Conservation (phyloP, 2,888 invertebrate genomes). For the Sepioteuthis lessoniana region DNA sequence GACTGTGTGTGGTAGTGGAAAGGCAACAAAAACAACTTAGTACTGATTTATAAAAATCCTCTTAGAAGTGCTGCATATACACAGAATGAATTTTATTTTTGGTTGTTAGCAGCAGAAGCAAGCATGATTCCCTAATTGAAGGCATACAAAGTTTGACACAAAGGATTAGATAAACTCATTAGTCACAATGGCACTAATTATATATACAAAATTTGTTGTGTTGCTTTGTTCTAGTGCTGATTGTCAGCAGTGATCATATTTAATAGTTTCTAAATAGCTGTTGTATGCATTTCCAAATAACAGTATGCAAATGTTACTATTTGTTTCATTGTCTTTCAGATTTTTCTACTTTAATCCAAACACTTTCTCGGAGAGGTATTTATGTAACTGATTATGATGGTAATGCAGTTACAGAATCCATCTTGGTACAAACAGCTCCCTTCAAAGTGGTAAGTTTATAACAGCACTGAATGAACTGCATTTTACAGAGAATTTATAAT, state of each 20-base stretch:
- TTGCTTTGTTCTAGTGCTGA: not conserved
- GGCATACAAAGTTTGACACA: no score
- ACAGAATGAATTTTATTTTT: no score
- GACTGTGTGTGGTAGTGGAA: no score
- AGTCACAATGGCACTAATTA: not conserved
- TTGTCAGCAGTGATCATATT: not conserved
- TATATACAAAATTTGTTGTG: not conserved
- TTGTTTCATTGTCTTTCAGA: slow-evolving; percentile 77
- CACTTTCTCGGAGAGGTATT: slow-evolving; percentile 91
- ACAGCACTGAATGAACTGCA: not conserved
- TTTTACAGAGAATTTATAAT: not conserved
- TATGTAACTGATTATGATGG: slow-evolving; percentile 87
- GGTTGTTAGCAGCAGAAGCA: no score
- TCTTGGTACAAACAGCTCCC: slow-evolving; percentile 95
- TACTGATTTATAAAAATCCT: no score
- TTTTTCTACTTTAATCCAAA: slow-evolving; percentile 95
- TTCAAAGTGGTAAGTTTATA: slow-evolving; percentile 88
- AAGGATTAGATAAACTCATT: no score
- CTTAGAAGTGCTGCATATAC: no score
- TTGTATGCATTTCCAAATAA: not conserved
- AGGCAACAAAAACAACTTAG: no score
- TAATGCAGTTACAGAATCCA: slow-evolving; percentile 93
- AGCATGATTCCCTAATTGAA: no score
- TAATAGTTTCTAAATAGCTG: not conserved
- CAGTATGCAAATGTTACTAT: not conserved